Evolutionary conservation across 2,113 vertebrate genomes (phyloP), one percentile per base, ranked within the genome.

Genomic region (Gallinago jamesoni): DNA sequence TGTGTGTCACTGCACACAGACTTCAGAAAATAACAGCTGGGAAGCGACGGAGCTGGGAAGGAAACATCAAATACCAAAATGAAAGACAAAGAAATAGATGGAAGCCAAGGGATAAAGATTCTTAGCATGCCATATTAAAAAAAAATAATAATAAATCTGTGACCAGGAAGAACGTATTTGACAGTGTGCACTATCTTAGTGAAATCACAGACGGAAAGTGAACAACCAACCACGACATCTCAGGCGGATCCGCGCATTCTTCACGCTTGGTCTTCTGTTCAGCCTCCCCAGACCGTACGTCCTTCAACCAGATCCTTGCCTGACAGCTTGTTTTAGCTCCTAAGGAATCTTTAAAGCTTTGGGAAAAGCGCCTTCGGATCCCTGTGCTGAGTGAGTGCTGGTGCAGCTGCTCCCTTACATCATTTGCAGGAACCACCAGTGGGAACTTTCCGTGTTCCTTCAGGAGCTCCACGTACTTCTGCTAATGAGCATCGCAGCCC

Each of bases 361-460:
- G 15, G 74, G 59, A 48, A 79, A 67, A 72, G 63, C 56, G 37
- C 30, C 67, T 59, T 41, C 66, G 23, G 62, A 74, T 89, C 64
- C 43, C 68, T 77, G 35, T 66, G 63, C 62, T 24, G 33, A 86
- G 50, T 45, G 69, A 87, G 59, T 63, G 55, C n/a, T 89, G 52
- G 56, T 93, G 93, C 91, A 97, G 87, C 70, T 96, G 91, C 67
- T 89, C 2, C 7, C 86, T 93, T 79, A 89, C 91, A 73, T 90
- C 82, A 88, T 77, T 93, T 93, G 74, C 48, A 93, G 69, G 66
- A 88, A 84, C 1, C 3, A 77, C 31, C 53, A 73, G 59, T 50
- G 77, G 73, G 66, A 94, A 94, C 77, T 93, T 91, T 90, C 88
- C 87, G 48, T 77, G 60, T 72, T 59, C 48, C 59, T 90, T 87